These are phyloP conservation scores for Machaerirhynchus nigripectus DNA, from an alignment of 2,113 vertebrate species.

Conservation along the genomic window DNA sequence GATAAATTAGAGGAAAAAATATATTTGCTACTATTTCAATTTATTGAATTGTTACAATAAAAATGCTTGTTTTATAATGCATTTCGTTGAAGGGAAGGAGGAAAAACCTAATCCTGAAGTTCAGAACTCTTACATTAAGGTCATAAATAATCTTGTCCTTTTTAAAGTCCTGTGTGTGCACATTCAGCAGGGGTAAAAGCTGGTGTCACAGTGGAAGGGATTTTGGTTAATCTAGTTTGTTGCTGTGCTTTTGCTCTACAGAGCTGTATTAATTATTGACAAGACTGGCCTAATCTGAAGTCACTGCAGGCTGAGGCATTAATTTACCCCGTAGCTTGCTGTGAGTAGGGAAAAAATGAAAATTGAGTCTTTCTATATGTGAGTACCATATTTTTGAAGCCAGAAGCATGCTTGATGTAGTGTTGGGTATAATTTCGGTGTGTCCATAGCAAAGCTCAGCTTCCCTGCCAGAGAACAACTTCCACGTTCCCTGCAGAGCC, in stretches of 20 bases:
- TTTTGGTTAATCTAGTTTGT: conserved; percentile 14
- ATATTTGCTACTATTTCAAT: not conserved
- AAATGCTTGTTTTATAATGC: not conserved
- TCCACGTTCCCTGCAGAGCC: not conserved
- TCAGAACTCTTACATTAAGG: not conserved
- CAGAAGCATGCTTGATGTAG: not conserved
- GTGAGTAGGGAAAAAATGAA: not conserved
- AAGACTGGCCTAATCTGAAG: not conserved
- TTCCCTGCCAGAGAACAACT: not conserved
- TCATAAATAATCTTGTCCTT: not conserved
- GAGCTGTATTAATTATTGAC: conserved; percentile 33
- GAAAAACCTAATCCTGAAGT: not conserved
- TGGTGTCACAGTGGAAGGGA: not conserved
- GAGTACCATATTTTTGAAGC: not conserved
- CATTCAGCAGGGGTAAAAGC: not conserved
- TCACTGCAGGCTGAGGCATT: not conserved
- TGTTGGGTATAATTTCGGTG: not conserved
- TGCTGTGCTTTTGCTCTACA: not conserved
- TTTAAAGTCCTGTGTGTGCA: not conserved
- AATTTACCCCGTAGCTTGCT: not conserved
- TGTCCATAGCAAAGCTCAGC: not conserved
- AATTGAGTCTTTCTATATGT: not conserved
- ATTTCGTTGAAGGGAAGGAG: not conserved
- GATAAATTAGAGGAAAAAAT: not conserved
- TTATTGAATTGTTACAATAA: not conserved